Base-by-base conservation (phyloP, 2,113 vertebrate species). In the Cryptomyrus ogoouensis region DNA sequence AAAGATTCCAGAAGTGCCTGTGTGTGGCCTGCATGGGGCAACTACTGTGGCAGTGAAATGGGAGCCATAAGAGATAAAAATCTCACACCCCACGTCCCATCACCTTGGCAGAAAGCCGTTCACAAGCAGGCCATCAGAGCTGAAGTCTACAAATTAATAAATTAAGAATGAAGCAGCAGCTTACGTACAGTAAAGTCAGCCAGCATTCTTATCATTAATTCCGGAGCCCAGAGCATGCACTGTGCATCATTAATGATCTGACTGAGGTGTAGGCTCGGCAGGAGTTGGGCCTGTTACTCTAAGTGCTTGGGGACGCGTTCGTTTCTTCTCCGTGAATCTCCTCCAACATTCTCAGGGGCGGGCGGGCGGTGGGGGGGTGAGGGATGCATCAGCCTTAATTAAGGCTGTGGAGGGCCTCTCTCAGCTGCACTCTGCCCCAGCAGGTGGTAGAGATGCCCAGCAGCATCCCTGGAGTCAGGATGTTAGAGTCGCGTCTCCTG, bases 361-460 rank as follows among this genome's bases (percentile, higher is more conserved):
- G 12, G 58, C 8, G 88, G 89, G 89, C 44, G 39, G 84, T 31
- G 27, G 39, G 83, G 90, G 6, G 21, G n/a, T n/a, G 90, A 49
- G 58, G 53, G 85, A 88, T 86, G 50, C 44, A 84, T 85, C 58
- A 47, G 87, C 83, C 90, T 90, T 93, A 91, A 92, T 93, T 91
- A 92, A 91, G 89, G 88, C 88, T 58, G 62, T 70, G 53, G 35
- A 58, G 90, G 87, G 80, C 90, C 46, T 89, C 87, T 91, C 42
- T 27, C 44, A 89, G 91, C 53, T 2, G 53, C 77, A 53, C 49
- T 85, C 50, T 58, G 5, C 12, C 84, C 62, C 58, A 39, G 3
- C 21, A 47, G 50, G 89, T 21, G 86, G 9, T 42, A 10, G 39
- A n/a, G 39, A 39, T 9, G 17, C 42, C 39, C 9, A 44, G 74